Percentiles rank a stretch among this genome's conserved stretches.
Evolutionary conservation across 1,140 invertebrate genomes (phyloP).

Genomic region (Drosophila quadrilineata): DNA sequence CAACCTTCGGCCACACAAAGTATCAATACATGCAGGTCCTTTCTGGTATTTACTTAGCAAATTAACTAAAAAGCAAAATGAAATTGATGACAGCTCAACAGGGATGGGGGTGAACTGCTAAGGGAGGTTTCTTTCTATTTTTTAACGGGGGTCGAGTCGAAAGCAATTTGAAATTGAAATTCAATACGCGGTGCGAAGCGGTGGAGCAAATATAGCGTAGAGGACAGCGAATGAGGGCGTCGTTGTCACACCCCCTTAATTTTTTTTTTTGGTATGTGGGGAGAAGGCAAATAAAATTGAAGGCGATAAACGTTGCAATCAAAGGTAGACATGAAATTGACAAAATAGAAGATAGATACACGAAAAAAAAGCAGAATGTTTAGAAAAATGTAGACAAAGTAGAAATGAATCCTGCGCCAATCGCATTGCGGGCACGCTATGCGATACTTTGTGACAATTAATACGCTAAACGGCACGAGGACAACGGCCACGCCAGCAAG

Average conservation of each 20-base stretch:
- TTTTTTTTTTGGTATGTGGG: too few species aligned
- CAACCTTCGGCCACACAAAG: too few species aligned
- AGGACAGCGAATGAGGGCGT: slow-evolving; percentile 29
- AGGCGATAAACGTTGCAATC: slow-evolving; percentile 73
- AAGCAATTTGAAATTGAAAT: slow-evolving; percentile 75
- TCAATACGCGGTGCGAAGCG: slow-evolving; percentile 71
- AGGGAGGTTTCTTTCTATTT: too few species aligned
- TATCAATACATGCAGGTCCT: slow-evolving; percentile 28
- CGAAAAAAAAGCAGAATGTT: background rate
- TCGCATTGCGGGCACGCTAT: slow-evolving; percentile 45
- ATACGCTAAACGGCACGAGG: slow-evolving; percentile 71
- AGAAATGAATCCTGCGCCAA: slow-evolving; percentile 22
- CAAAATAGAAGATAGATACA: too few species aligned
- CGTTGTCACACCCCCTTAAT: too few species aligned
- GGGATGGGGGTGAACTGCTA: too few species aligned
- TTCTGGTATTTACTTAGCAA: slow-evolving; percentile 70
- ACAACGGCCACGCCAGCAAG: background rate
- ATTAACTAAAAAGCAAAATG: slow-evolving; percentile 73
- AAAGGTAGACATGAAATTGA: slow-evolving; percentile 43
- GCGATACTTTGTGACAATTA: slow-evolving; percentile 76
- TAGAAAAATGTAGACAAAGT: slow-evolving; percentile 12
- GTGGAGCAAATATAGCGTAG: slow-evolving; percentile 49
- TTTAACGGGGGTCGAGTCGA: background rate
- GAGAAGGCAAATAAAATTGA: slow-evolving; percentile 75
- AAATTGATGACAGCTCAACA: slow-evolving; percentile 16